These are phyloP conservation scores for Diachrysia chrysitis DNA, from an alignment of 2,888 invertebrate genomes.

Conservation along the genomic window DNA sequence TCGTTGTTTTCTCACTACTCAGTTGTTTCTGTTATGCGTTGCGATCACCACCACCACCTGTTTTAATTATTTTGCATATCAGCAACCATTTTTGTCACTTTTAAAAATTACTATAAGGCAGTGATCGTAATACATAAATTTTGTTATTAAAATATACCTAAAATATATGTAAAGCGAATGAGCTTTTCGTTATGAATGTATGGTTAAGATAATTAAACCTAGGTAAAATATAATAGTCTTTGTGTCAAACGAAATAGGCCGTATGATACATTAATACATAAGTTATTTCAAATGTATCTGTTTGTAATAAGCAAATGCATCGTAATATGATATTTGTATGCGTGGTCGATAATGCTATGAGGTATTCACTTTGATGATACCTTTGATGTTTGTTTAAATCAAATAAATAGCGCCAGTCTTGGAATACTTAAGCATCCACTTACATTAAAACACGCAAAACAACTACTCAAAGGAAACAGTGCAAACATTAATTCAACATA, in stretches of 20 bases:
- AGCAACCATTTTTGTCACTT: no score
- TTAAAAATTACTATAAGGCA: no score
- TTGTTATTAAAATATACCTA: no score
- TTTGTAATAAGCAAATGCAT: neutral
- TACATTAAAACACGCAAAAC: neutral
- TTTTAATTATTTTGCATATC: no score
- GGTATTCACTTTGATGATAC: neutral
- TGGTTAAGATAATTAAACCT: neutral
- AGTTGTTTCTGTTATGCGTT: no score
- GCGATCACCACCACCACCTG: no score
- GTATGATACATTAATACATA: neutral
- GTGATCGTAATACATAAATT: no score
- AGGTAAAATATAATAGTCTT: neutral
- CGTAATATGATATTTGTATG: conserved; percentile 4
- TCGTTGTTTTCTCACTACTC: neutral
- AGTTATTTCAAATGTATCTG: neutral
- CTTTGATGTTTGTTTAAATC: conserved; percentile 1
- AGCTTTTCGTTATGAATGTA: neutral
- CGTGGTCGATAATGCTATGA: neutral
- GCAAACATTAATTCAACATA: neutral
- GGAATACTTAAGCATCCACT: neutral
- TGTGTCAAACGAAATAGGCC: neutral
- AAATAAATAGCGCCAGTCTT: neutral
- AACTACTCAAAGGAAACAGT: conserved; percentile 3
- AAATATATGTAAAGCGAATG: neutral